Evolutionary conservation across 1,140 invertebrate genomes (phyloP).

Genomic region (Drosophila miranda): DNA sequence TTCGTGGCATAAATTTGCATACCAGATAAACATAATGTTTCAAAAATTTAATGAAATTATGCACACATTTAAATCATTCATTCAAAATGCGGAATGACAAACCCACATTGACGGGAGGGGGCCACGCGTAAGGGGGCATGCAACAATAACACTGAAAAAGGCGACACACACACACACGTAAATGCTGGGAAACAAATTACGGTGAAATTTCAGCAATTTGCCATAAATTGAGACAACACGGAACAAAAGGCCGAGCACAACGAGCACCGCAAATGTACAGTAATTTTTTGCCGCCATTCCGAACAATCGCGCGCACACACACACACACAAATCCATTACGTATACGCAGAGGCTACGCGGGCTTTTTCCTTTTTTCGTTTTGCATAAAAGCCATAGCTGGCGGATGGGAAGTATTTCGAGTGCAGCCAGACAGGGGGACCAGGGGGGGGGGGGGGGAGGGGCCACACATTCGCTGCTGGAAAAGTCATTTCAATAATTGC

Average conservation of each 20-base stretch:
- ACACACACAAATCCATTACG: slow-evolving; percentile 36
- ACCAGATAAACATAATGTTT: slow-evolving; percentile 50
- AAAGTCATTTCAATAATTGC: slow-evolving; percentile 82
- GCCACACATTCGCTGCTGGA: slow-evolving; percentile 27
- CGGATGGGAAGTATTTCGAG: slow-evolving; percentile 61
- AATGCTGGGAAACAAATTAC: slow-evolving; percentile 65
- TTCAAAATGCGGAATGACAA: slow-evolving; percentile 59
- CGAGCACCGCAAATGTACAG: slow-evolving; percentile 76
- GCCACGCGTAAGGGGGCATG: neutral
- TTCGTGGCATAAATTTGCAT: slow-evolving; percentile 71
- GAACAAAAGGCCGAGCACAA: slow-evolving; percentile 67
- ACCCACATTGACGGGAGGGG: slow-evolving; percentile 16
- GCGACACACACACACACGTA: slow-evolving; percentile 30
- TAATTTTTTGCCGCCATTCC: slow-evolving; percentile 70
- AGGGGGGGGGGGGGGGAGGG: neutral
- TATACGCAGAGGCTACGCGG: slow-evolving; percentile 52
- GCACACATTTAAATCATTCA: slow-evolving; percentile 69
- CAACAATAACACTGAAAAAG: slow-evolving; percentile 59
- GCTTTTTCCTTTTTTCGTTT: slow-evolving; percentile 22
- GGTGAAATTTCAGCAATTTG: slow-evolving; percentile 77
- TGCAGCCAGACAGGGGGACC: slow-evolving; percentile 18
- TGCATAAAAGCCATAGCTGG: slow-evolving; percentile 32
- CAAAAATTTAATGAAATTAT: slow-evolving; percentile 69
- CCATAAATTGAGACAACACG: slow-evolving; percentile 81
- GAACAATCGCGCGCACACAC: slow-evolving; percentile 40